Percentiles rank a stretch among this genome's conserved stretches.
These are phyloP conservation scores for Anguilla obscura DNA, from an alignment of 2,797 vertebrate genomes.

Conservation along the genomic window DNA sequence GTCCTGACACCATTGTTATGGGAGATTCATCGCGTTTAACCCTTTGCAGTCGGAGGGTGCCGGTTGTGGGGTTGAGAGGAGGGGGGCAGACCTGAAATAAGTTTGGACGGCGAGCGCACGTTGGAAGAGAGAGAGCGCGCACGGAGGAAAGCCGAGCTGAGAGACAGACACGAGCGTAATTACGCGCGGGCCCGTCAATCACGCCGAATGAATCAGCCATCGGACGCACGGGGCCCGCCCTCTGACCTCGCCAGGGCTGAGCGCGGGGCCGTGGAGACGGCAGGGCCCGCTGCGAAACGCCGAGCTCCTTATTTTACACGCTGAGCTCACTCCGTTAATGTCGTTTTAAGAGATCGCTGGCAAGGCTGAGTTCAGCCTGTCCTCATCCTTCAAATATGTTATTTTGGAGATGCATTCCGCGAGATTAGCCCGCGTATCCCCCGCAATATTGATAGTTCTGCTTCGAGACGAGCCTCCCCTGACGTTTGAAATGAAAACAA, in stretches of 20 bases:
- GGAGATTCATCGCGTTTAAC: slow-evolving; percentile 78
- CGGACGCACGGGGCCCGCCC: slow-evolving; percentile 65
- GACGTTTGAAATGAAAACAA: not conserved
- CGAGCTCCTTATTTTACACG: not conserved
- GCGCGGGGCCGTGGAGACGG: not conserved
- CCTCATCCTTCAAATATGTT: slow-evolving; percentile 15
- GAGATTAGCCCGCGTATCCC: not conserved
- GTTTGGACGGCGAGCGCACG: slow-evolving; percentile 61
- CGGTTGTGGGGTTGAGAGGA: slow-evolving; percentile 63
- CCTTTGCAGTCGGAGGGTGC: slow-evolving; percentile 72
- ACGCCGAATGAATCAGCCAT: slow-evolving; percentile 70
- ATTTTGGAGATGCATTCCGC: not conserved
- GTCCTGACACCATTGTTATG: slow-evolving; percentile 72
- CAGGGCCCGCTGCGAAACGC: not conserved
- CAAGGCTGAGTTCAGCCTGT: not conserved
- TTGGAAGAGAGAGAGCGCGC: slow-evolving; percentile 44
- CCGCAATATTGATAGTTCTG: not conserved
- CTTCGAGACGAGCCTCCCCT: not conserved
- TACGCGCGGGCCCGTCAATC: slow-evolving; percentile 71
- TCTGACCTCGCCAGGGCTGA: slow-evolving; percentile 58
- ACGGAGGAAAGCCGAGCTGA: slow-evolving; percentile 69
- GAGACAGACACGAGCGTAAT: slow-evolving; percentile 73
- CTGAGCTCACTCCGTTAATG: not conserved
- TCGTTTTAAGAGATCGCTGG: not conserved
- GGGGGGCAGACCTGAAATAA: slow-evolving; percentile 30